phyloP scores from a whole-genome alignment of 2,888 invertebrate genomes.

The Drosophila quinaria region DNA sequence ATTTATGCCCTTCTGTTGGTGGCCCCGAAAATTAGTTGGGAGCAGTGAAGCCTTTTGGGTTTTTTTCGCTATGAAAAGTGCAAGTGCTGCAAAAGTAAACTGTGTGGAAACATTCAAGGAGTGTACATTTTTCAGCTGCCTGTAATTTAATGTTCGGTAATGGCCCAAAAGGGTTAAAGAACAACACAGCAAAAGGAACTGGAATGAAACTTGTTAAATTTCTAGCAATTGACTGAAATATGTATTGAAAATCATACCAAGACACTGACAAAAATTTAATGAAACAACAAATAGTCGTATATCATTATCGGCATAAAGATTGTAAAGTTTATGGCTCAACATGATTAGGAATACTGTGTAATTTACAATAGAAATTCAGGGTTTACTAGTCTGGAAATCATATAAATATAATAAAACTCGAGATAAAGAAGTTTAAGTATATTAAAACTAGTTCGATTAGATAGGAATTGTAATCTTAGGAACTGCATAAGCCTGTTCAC shows the following conservation, averaged over 20 bases:
- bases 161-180: slow-evolving; percentile 35
- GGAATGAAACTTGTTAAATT: slow-evolving; percentile 16
- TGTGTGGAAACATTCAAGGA: slow-evolving; percentile 79
- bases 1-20: slow-evolving; percentile 61
- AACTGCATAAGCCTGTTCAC: background rate
- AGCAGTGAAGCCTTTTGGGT: slow-evolving; percentile 22
- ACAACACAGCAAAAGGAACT: background rate
- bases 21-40: slow-evolving; percentile 53
- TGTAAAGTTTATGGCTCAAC: slow-evolving; percentile 26
- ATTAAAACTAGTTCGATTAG: background rate
- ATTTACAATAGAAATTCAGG: slow-evolving; percentile 18
- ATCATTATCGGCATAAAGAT: slow-evolving; percentile 21
- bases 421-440: background rate
- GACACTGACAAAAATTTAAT: background rate
- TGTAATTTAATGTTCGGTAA: slow-evolving; percentile 50
- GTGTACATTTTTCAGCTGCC: slow-evolving; percentile 54
- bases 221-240: slow-evolving; percentile 19
- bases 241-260: background rate
- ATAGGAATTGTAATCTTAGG: no score
- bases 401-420: background rate
- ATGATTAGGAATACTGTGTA: background rate
- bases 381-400: slow-evolving; percentile 1
- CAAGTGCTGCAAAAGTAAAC: slow-evolving; percentile 77
- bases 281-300: background rate
- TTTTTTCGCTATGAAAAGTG: slow-evolving; percentile 60